phyloP scores from a whole-genome alignment of 2,888 invertebrate species.

The Uloborus plumipes region DNA sequence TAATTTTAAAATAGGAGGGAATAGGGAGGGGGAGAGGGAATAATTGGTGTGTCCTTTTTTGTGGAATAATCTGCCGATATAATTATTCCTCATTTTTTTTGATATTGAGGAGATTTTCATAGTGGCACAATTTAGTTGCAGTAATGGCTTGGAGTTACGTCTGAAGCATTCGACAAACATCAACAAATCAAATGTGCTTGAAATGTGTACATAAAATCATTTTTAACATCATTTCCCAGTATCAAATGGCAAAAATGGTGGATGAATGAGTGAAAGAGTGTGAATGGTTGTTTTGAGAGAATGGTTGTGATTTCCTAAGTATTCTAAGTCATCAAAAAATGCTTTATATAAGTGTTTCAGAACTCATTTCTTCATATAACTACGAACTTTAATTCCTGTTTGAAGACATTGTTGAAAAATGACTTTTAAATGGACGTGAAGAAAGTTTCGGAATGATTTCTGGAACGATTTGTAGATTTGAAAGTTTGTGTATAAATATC shows the following conservation, averaged over 20 bases:
- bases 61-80: too few relatives aligned
- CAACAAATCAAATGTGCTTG: too few relatives aligned
- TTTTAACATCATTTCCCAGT: constrained; percentile 3
- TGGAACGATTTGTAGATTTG: constrained; percentile 47
- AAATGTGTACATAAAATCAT: not conserved
- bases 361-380: constrained; percentile 18
- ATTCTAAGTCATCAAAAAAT: constrained; percentile 45
- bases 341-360: constrained; percentile 45
- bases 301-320: constrained; percentile 4
- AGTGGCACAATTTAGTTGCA: too few relatives aligned
- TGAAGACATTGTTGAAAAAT: constrained; percentile 5
- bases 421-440: not conserved
- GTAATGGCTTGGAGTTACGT: too few relatives aligned
- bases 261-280: not conserved
- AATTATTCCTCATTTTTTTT: too few relatives aligned
- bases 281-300: not conserved
- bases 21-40: too few relatives aligned
- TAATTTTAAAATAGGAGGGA: too few relatives aligned
- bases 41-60: too few relatives aligned
- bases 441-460: not conserved
- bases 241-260: not conserved
- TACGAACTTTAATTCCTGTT: not conserved
- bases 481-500: constrained; percentile 51
- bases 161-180: too few relatives aligned
- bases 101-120: too few relatives aligned